These are phyloP conservation scores for Muntiacus muntjak DNA, from an alignment of 2,113 vertebrate genomes.

Conservation along the genomic window DNA sequence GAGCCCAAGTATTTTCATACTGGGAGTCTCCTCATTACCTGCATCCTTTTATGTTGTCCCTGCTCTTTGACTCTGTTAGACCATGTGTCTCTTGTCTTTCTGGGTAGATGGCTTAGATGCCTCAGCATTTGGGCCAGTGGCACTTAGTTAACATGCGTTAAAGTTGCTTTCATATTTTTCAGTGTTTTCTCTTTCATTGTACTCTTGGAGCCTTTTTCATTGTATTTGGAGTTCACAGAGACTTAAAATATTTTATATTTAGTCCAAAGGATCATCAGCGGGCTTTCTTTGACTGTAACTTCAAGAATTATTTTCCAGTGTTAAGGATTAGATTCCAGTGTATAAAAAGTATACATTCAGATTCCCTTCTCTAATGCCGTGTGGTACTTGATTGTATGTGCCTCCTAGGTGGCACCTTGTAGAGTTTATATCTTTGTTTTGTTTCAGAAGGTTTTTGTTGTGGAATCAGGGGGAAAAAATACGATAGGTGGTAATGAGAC, in stretches of 20 bases:
- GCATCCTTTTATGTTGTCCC: background rate
- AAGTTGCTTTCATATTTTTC: background rate
- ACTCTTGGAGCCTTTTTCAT: background rate
- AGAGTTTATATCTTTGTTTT: background rate
- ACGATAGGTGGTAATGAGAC: background rate
- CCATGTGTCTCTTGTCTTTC: background rate
- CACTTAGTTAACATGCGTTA: background rate
- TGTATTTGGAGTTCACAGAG: background rate
- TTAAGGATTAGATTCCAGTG: background rate
- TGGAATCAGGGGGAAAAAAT: background rate
- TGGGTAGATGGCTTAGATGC: background rate
- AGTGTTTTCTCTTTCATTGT: background rate
- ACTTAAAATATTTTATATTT: background rate
- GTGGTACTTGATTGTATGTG: background rate
- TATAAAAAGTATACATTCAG: background rate
- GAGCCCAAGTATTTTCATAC: background rate
- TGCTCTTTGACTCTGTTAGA: background rate
- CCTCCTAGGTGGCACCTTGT: background rate
- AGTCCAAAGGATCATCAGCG: background rate
- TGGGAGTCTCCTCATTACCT: background rate
- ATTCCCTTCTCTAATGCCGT: background rate
- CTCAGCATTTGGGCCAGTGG: background rate
- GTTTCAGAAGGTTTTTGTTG: conserved; percentile 13
- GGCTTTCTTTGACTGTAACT: background rate
- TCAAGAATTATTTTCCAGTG: background rate